These are phyloP conservation scores for Rafetus swinhoei DNA, from an alignment of 2,113 vertebrate genomes.

Conservation along the genomic window DNA sequence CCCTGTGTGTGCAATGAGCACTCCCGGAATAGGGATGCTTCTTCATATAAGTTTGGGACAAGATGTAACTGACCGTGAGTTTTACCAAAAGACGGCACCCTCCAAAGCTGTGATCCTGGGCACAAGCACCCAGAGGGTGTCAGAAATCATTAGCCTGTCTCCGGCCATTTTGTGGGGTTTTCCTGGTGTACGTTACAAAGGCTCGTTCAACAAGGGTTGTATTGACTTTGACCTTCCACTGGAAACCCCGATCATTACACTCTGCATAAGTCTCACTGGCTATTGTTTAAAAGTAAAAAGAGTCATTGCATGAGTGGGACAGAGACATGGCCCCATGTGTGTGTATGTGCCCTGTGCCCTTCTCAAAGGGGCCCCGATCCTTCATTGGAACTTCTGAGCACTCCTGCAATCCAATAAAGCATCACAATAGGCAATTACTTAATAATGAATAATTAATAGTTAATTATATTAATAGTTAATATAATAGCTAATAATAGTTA, in stretches of 20 bases:
- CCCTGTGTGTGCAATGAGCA: background rate
- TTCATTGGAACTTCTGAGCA: background rate
- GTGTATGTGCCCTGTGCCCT: rapidly evolving
- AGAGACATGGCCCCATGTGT: background rate
- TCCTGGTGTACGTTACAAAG: background rate
- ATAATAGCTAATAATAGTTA: too few relatives aligned
- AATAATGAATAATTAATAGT: rapidly evolving
- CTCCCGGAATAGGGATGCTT: background rate
- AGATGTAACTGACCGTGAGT: background rate
- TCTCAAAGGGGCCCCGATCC: background rate
- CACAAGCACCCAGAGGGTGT: background rate
- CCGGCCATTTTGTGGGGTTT: background rate
- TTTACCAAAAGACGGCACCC: background rate
- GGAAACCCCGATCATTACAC: background rate
- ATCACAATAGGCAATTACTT: background rate
- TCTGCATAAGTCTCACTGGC: background rate
- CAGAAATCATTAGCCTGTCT: background rate
- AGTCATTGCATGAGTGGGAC: background rate
- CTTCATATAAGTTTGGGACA: background rate
- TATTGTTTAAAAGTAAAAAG: background rate
- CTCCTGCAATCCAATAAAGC: rapidly evolving
- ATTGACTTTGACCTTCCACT: background rate
- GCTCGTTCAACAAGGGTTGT: background rate
- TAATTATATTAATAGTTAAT: too few relatives aligned
- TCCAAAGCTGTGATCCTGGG: background rate